Base-by-base conservation (phyloP, 2,797 vertebrate genomes). In the Heliangelus exortis region DNA sequence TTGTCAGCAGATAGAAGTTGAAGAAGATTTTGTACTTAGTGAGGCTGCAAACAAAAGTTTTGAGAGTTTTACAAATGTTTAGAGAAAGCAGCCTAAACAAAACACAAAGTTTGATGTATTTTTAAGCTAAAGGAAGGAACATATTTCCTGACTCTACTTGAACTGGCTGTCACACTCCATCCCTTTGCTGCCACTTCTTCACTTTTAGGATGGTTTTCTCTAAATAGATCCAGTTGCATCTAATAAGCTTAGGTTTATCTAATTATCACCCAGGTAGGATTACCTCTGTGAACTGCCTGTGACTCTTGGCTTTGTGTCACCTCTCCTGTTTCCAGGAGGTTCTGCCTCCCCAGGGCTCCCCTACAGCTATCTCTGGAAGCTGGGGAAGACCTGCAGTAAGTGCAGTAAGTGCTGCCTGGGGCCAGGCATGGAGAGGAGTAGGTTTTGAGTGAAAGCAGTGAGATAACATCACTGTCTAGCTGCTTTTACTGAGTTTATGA, bases 211-310 rank as follows among this genome's bases (percentile, higher is more conserved):
- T 82, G 28, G 68, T 87, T 93, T 96, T 82, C 83, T 94, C 90
- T 95, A 93, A 96, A 95, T 82, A 91, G 95, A 91, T 96, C 91
- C 77, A 63, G 95, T 75, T 41, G 59, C 93, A 71, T 90, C 86
- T 96, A 96, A 96, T 93, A 76, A 91, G 92, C 85, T 96, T 96
- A 95, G 83, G 77, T 91, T 96, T 91, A 95, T 95, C 88, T 95
- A 95, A 91, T 95, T 96, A 94, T 72, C 88, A 59, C 59, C 62
- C 90, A 96, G 91, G 96, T 96, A 57, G 90, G 90, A 95, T 96
- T 96, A 90, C 91, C 53, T 82, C 83, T 7, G 10, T 91, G 87
- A 89, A 57, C 82, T 67, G 79, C 68, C 50, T 43, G 34, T 62
- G 91, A 81, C 74, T 91, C 51, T 76, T 33, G 54, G 39, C 33